phyloP scores from a whole-genome alignment of 1,140 invertebrate species.

The Panagrolaimus sp. region DNA sequence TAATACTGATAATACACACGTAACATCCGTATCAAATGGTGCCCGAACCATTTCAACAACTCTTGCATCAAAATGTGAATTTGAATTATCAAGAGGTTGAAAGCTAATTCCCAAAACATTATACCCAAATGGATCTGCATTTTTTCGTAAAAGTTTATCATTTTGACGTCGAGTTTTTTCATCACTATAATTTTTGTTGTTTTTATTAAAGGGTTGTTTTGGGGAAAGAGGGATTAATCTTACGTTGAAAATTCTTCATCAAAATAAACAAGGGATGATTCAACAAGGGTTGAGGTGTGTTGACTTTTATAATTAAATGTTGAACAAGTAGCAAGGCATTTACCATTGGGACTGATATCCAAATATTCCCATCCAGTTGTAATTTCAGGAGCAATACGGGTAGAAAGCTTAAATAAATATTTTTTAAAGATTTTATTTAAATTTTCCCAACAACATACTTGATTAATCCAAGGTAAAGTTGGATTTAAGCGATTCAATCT shows the following conservation, averaged over 20 bases:
- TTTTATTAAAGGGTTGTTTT: no score
- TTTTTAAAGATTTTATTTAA: background rate
- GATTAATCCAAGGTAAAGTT: background rate
- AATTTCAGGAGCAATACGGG: no score
- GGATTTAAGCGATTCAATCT: conserved; percentile 4
- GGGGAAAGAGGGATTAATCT: background rate
- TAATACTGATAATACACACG: conserved; percentile 11
- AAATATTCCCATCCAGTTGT: conserved; percentile 9
- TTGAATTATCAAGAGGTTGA: background rate
- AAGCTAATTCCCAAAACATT: background rate
- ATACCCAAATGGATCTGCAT: background rate
- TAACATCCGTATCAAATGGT: conserved; percentile 9
- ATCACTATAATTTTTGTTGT: no score
- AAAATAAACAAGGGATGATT: background rate
- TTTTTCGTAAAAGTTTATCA: no score
- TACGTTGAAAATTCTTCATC: conserved; percentile 1
- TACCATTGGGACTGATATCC: conserved; percentile 16
- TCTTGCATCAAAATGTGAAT: background rate
- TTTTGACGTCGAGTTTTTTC: no score
- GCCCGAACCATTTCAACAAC: conserved; percentile 9
- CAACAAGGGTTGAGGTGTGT: background rate
- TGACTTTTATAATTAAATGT: background rate
- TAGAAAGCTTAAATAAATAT: background rate
- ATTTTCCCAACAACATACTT: background rate
- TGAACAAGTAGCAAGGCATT: background rate